Evolutionary conservation across 2,888 invertebrate species (phyloP).

Genomic region (Pyrrhosoma nymphula): DNA sequence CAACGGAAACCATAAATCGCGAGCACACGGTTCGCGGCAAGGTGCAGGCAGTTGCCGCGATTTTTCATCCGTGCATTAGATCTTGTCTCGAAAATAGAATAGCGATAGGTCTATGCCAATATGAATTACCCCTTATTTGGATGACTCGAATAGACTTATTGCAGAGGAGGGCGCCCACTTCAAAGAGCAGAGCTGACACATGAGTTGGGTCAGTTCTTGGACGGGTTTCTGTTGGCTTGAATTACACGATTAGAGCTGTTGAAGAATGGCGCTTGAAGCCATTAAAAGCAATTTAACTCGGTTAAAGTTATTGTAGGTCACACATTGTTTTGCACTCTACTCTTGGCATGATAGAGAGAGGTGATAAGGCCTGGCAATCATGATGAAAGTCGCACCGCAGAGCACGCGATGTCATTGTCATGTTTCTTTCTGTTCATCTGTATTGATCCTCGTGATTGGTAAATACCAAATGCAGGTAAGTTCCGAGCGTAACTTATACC

Average conservation of each 20-base stretch:
- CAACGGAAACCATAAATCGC: background rate
- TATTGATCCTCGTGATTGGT: no score
- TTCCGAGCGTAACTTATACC: no score
- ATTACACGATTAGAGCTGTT: background rate
- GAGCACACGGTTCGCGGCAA: background rate
- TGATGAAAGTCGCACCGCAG: no score
- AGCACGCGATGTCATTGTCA: no score
- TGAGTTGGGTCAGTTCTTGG: background rate
- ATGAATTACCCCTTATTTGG: background rate
- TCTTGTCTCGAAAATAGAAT: constrained; percentile 4
- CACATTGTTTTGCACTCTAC: background rate
- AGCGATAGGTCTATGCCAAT: background rate
- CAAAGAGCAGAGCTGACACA: background rate
- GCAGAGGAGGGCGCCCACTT: background rate
- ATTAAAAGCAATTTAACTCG: background rate
- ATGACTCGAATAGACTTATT: background rate
- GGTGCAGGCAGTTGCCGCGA: background rate
- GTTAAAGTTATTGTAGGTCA: background rate
- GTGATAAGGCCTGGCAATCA: no score
- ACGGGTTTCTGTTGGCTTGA: background rate
- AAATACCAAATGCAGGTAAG: no score
- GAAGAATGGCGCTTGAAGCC: background rate
- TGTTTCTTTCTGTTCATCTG: no score
- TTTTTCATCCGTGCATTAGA: background rate
- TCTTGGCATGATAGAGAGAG: background rate